Percentiles rank a stretch among this genome's conserved stretches.
phyloP scores from a whole-genome alignment of 2,888 invertebrate genomes.

The Troglohyphantes excavatus region DNA sequence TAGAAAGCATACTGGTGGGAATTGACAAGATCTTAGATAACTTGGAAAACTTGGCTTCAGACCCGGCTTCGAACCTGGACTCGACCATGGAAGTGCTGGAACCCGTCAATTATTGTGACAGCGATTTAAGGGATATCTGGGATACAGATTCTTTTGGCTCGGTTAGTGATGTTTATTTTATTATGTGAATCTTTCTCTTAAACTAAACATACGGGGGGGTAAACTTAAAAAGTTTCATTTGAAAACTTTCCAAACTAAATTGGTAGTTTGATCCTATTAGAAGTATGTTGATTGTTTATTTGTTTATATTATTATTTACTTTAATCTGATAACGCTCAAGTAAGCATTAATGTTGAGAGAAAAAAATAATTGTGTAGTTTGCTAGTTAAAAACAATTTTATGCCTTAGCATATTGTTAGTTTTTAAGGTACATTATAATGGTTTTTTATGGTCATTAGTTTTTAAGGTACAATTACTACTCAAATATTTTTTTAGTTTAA shows the following conservation, averaged over 20 bases:
- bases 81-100: constrained; percentile 72
- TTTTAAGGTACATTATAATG: too few species aligned
- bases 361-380: too few species aligned
- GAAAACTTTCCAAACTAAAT: not conserved
- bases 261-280: not conserved
- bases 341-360: too few species aligned
- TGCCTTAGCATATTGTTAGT: too few species aligned
- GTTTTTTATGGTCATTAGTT: too few species aligned
- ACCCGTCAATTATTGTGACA: constrained; percentile 66
- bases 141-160: constrained; percentile 65
- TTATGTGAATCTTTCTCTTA: not conserved
- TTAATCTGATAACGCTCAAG: too few species aligned
- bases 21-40: constrained; percentile 29
- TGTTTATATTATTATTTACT: too few species aligned
- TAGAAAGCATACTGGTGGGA: constrained; percentile 46
- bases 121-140: constrained; percentile 73
- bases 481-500: too few species aligned
- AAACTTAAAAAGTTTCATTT: not conserved
- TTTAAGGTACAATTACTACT: too few species aligned
- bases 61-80: constrained; percentile 49
- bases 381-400: too few species aligned
- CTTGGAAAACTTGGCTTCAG: constrained; percentile 24
- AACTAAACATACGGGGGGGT: constrained; percentile 31
- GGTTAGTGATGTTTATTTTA: constrained; percentile 46
- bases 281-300: not conserved